Base-by-base conservation (phyloP, 2,888 invertebrate genomes). In the Unio pictorum region DNA sequence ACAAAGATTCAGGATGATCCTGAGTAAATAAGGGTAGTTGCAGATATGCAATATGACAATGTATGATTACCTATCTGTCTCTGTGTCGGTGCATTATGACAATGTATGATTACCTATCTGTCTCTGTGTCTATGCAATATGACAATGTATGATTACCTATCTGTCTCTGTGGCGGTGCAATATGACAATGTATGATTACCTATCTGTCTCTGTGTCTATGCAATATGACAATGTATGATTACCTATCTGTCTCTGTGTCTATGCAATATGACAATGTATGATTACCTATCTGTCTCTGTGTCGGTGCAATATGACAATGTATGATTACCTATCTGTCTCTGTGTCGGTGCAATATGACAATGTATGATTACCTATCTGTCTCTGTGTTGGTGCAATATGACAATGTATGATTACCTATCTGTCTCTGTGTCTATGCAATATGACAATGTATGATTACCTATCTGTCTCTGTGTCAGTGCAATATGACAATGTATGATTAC, bases 151-250 rank as follows among this genome's bases (percentile, higher is more conserved):
- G 23, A 23, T 23, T 23, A 23, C 23, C 23, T 23, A 23, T 23
- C 75, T 60, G 63, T 62, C 30, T 77, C 76, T 64, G 67, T 74
- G 64, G 74, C 76, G 7, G 76, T 77, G 65, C 23, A 23, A 23
- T 23, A 23, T 23, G 23, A 23, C 23, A 23, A 23, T 23, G 23
- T 23, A 23, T 23, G 23, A 23, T 23, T 23, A 23, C 23, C 23
- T 23, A 23, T 23, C 75, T 60, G 63, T 62, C 30, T 77, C 76
- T 64, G 67, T 74, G 64, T 77, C 76, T 23, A 23, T 23, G 23
- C 23, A 23, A 23, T 23, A 23, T 23, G 23, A 23, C 23, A 23
- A 23, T 23, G 23, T 23, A 23, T 23, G 23, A 23, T 23, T 23
- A 23, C 23, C 23, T 23, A 23, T 23, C 75, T 60, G 63, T 62